These are phyloP conservation scores for Carlito syrichta DNA, from an alignment of 2,113 vertebrate species.

Conservation along the genomic window DNA sequence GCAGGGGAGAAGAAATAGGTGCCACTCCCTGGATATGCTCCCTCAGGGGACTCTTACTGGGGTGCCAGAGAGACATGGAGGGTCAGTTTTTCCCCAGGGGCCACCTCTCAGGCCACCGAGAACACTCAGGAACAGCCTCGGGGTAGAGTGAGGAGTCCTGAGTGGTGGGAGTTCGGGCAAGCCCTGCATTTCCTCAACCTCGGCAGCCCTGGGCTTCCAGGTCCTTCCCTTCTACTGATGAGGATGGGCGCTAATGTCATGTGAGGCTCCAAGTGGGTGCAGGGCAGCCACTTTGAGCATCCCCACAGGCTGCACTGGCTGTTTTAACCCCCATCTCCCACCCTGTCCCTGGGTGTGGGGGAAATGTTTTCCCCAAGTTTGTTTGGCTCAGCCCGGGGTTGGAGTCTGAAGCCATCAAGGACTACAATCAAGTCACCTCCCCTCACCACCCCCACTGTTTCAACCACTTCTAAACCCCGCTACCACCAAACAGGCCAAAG, in stretches of 20 bases:
- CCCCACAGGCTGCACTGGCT: neutral
- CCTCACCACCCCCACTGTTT: neutral
- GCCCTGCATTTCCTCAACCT: neutral
- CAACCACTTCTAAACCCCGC: too few species aligned
- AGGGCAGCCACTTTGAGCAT: neutral
- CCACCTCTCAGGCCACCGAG: neutral
- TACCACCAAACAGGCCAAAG: neutral
- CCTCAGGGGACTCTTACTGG: neutral
- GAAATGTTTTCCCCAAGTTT: neutral
- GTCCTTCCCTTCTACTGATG: neutral
- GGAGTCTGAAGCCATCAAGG: conserved; percentile 11
- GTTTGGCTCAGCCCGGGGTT: neutral
- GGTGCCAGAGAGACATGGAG: neutral
- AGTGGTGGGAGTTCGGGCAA: neutral
- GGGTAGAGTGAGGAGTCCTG: neutral
- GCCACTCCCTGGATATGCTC: neutral
- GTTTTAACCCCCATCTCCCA: neutral
- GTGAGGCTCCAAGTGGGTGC: neutral
- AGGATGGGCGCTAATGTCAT: accelerated
- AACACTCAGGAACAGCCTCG: neutral
- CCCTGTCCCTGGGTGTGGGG: neutral
- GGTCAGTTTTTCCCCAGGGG: neutral
- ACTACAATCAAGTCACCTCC: neutral
- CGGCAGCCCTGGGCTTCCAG: neutral
- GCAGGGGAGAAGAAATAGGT: conserved; percentile 32